Evolutionary conservation across 2,888 invertebrate species (phyloP).

Genomic region (Harmothoe impar): DNA sequence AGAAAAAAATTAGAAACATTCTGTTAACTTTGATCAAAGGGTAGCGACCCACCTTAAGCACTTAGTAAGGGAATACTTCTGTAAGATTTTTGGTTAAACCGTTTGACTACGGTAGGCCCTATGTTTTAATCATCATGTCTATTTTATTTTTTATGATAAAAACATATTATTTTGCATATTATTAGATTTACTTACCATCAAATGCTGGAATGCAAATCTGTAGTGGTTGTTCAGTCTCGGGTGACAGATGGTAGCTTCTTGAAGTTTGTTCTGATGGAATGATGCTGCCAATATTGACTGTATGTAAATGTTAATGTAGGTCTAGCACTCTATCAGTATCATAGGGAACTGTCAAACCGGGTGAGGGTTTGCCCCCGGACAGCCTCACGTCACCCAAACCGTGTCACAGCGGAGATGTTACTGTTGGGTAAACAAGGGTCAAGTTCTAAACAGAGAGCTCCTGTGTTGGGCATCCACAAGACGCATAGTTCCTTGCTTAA

Average conservation of each 20-base stretch:
- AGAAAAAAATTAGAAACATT: no score
- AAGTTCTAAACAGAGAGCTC: conserved; percentile 6
- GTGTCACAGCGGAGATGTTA: not conserved
- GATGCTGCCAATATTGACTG: not conserved
- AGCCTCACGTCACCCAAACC: not conserved
- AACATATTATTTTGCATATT: no score
- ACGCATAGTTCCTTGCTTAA: conserved; percentile 6
- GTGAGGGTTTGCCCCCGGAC: conserved; percentile 40
- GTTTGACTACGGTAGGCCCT: no score
- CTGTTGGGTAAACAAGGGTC: not conserved
- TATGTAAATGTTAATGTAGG: not conserved
- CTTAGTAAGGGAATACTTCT: no score
- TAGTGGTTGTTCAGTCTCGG: not conserved
- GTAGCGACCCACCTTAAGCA: no score
- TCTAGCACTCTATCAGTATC: not conserved
- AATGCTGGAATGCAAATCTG: not conserved
- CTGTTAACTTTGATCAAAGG: no score
- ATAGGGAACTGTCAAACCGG: conserved; percentile 31
- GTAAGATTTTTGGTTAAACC: no score
- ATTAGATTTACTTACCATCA: conserved; percentile 15
- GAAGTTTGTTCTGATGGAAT: not conserved
- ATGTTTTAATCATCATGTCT: no score
- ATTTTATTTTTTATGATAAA: no score
- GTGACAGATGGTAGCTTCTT: not conserved
- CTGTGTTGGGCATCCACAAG: not conserved